Conservation (phyloP, 2,888 invertebrate genomes). For the Agapostemon virescens region DNA sequence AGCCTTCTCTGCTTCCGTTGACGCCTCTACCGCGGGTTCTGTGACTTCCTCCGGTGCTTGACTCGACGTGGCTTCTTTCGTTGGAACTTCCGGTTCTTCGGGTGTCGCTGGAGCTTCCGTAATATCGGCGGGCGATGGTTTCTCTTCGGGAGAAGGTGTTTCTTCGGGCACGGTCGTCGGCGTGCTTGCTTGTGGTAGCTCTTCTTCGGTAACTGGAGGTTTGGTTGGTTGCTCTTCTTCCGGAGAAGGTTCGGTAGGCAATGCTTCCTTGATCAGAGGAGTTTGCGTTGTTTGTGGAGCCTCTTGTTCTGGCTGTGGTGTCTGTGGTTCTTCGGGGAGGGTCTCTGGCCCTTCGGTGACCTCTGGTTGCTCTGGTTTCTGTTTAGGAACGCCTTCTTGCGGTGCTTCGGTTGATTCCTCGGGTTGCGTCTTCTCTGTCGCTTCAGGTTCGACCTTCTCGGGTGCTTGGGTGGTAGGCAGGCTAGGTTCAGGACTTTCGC, state of each 20-base stretch:
- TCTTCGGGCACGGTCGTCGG: conserved; percentile 28
- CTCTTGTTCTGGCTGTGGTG: conserved; percentile 43
- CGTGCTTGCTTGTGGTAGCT: conserved; percentile 30
- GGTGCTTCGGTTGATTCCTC: background rate
- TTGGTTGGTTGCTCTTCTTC: conserved; percentile 46
- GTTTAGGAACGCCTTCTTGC: conserved; percentile 25
- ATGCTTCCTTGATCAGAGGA: conserved; percentile 20
- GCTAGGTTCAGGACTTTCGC: conserved; percentile 4
- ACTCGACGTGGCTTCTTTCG: conserved; percentile 28
- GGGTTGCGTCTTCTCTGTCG: background rate
- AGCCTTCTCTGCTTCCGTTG: conserved; percentile 42
- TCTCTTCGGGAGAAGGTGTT: conserved; percentile 35
- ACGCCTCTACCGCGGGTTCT: conserved; percentile 43
- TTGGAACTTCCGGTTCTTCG: conserved; percentile 29
- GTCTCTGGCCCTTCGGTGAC: conserved; percentile 18
- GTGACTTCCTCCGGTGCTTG: conserved; percentile 33
- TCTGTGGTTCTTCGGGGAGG: conserved; percentile 48
- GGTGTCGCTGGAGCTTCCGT: conserved; percentile 40
- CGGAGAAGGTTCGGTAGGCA: conserved; percentile 32
- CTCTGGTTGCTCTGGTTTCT: conserved; percentile 10
- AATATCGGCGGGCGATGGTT: conserved; percentile 16
- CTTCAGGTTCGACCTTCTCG: background rate
- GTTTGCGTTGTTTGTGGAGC: conserved; percentile 34
- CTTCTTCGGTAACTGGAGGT: conserved; percentile 38
- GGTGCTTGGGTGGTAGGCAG: conserved; percentile 14